A percentile compares a stretch with the other conserved stretches of the same genome.
Evolutionary conservation across 2,888 invertebrate species (phyloP).

Genomic region (Aelia acuminata): DNA sequence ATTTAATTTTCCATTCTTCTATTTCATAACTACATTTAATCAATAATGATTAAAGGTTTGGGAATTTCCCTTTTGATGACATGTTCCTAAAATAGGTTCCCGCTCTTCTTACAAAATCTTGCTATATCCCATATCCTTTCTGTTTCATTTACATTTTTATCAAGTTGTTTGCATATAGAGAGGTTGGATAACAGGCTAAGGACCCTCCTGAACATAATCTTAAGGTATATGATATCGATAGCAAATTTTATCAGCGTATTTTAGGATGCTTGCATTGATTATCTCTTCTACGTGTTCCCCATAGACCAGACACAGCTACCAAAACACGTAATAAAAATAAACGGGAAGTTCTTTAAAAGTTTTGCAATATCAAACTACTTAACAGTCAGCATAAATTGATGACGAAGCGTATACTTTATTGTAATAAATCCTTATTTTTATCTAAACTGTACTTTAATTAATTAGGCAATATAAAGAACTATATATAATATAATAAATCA

Average conservation of each 20-base stretch:
- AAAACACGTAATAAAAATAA: neutral
- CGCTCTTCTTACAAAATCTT: neutral
- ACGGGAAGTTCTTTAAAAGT: neutral
- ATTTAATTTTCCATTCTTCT: too few species aligned
- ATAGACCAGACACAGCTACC: neutral
- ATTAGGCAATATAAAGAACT: too few species aligned
- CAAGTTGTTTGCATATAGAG: conserved; percentile 32
- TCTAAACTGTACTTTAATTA: too few species aligned
- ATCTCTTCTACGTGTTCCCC: neutral
- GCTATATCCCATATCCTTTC: neutral
- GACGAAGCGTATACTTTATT: too few species aligned
- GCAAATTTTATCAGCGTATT: neutral
- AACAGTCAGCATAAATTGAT: neutral
- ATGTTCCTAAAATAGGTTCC: neutral
- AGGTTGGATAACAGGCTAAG: neutral
- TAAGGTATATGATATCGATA: neutral
- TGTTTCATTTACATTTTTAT: conserved; percentile 26
- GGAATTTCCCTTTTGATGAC: neutral
- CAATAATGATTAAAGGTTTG: neutral
- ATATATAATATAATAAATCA: too few species aligned
- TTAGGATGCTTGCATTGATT: neutral
- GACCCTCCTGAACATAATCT: neutral
- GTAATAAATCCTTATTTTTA: too few species aligned
- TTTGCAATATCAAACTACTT: neutral
- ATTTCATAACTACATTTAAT: neutral